Evolutionary conservation across 2,888 invertebrate genomes (phyloP).

Genomic region (Pammene aurita): DNA sequence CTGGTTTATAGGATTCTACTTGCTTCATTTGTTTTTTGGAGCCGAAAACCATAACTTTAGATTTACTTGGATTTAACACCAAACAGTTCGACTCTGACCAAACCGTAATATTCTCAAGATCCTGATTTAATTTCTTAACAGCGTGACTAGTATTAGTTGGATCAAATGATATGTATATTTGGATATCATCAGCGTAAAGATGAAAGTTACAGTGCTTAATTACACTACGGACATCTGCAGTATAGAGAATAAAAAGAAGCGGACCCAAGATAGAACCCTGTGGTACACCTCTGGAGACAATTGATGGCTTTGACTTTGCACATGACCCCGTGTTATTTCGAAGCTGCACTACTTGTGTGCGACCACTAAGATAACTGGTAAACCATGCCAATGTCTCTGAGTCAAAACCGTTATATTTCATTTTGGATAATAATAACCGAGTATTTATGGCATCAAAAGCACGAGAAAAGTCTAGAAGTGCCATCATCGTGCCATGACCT

Average conservation of each 20-base stretch:
- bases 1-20: neutral
- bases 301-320: neutral
- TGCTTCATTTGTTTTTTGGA: neutral
- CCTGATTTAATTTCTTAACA: neutral
- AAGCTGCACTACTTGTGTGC: neutral
- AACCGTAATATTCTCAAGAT: neutral
- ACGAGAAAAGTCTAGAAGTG: neutral
- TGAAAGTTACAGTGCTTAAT: neutral
- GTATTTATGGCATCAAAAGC: neutral
- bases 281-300: neutral
- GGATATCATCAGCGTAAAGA: neutral
- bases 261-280: neutral
- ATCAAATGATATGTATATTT: neutral
- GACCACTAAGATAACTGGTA: neutral
- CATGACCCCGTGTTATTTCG: neutral
- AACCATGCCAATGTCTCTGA: neutral
- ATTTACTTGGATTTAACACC: neutral
- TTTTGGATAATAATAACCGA: neutral
- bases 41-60: neutral
- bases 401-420: neutral
- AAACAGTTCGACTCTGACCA: neutral
- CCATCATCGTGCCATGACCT: neutral
- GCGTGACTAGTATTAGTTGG: neutral
- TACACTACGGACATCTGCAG: neutral
- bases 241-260: slow-evolving; percentile 2